Base-by-base conservation (phyloP, 2,888 invertebrate species). In the Cylloceria caligata region DNA sequence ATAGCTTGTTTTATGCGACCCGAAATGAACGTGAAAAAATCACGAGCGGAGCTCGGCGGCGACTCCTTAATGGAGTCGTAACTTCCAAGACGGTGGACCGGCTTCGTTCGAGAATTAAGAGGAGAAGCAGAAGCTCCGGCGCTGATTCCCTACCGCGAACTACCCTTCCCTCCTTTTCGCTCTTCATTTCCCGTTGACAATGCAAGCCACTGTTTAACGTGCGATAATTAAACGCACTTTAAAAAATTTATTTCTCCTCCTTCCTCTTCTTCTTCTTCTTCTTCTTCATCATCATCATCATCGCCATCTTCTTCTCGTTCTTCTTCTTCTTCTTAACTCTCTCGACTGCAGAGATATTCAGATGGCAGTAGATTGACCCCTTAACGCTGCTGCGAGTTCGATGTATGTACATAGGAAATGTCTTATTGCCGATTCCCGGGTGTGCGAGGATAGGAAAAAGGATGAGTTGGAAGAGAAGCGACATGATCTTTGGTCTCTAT, bases 51-150 rank as follows among this genome's bases (percentile, higher is more conserved):
- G 65, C 68, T 67, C 75, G 64, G 65, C 64, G 60, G 87, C 85
- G 34, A 83, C 84, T 83, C 80, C 89, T 91, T 91, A 91, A 91
- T 91, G 91, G 90, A 91, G 91, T 90, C 91, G 89, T 91, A 91
- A 91, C 91, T 91, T 86, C 87, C 80, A 84, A 79, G 81, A 72
- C 72, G 84, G 74, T 81, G 67, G 73, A 79, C 72, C 79, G 75
- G 68, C 69, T 39, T 49, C 57, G 36, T 72, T 36, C 65, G 68
- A 65, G 67, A 64, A 62, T 49, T 64, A 60, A 47, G 72, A 67
- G 76, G 36, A 62, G 45, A 67, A 75, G 60, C 30, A 13, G 65
- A 73, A 81, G 67, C 60, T 49, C 27, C 39, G 39, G 69, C 67
- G 60, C 72, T 71, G 75, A 71, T 75, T 67, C 47, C 34, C 71